Evolutionary conservation across 2,113 vertebrate genomes (phyloP).

Genomic region (Excalfactoria chinensis): DNA sequence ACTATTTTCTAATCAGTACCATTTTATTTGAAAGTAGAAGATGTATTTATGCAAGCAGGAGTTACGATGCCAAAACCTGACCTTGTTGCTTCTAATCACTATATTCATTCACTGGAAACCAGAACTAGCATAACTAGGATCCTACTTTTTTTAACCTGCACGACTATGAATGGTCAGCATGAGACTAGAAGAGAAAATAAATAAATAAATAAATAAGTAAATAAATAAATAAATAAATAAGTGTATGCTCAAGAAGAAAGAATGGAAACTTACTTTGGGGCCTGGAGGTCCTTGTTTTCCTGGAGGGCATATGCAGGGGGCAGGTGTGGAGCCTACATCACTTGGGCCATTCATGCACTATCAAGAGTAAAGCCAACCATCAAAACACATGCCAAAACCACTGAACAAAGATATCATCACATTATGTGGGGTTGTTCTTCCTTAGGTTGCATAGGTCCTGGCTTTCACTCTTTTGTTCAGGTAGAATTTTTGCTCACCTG

Average conservation of each 20-base stretch:
- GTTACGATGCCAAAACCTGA: neutral
- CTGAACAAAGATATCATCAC: rapidly evolving
- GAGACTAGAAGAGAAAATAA: neutral
- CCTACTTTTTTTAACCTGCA: neutral
- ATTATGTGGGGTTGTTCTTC: neutral
- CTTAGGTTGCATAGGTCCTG: neutral
- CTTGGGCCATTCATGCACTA: conserved; percentile 90
- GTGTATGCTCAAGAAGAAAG: neutral
- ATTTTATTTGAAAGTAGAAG: neutral
- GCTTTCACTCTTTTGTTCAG: neutral
- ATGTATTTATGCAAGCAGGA: neutral
- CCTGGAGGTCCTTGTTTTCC: conserved; percentile 89
- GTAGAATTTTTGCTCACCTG: neutral
- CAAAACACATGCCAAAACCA: neutral
- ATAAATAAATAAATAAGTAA: too few relatives aligned
- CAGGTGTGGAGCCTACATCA: conserved; percentile 84
- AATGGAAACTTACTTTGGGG: conserved; percentile 79
- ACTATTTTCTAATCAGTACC: neutral
- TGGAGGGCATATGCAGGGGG: conserved; percentile 90
- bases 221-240: too few relatives aligned
- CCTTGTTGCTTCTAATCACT: neutral
- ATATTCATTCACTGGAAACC: neutral
- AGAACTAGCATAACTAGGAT: neutral
- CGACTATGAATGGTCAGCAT: neutral
- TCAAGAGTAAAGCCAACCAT: conserved; percentile 50